phyloP scores from a whole-genome alignment of 2,888 invertebrate species.

The Phoenoteleia sp. region DNA sequence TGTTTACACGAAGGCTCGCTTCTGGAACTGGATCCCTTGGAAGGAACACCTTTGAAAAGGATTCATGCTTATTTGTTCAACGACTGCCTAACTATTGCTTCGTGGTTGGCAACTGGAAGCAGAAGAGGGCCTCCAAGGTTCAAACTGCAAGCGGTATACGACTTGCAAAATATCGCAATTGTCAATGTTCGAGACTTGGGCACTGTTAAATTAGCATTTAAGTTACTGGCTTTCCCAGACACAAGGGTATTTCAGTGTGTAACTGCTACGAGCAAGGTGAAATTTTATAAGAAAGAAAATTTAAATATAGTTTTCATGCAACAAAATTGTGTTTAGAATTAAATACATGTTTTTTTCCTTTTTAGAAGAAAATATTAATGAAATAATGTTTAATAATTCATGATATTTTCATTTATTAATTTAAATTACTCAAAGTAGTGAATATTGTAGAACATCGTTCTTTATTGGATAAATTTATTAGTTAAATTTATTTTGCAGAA shows the following conservation, averaged over 20 bases:
- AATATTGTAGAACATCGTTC: too few species aligned
- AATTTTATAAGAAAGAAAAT: too few species aligned
- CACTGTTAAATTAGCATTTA: constrained; percentile 96
- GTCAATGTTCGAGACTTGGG: constrained; percentile 97
- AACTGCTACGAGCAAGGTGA: constrained; percentile 91
- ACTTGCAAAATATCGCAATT: constrained; percentile 96
- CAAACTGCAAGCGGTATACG: constrained; percentile 94
- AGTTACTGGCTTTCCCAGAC: constrained; percentile 97
- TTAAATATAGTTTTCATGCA: too few species aligned
- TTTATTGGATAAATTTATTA: too few species aligned
- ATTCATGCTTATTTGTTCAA: constrained; percentile 97
- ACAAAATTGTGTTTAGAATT: too few species aligned
- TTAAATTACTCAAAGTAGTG: too few species aligned
- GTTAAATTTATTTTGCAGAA: constrained; percentile 88
- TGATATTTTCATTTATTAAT: too few species aligned
- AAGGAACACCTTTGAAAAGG: constrained; percentile 94
- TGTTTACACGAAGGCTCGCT: constrained; percentile 97
- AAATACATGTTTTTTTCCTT: too few species aligned
- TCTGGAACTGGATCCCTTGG: constrained; percentile 95
- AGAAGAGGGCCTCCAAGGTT: constrained; percentile 93
- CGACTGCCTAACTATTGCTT: constrained; percentile 96
- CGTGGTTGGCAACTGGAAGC: constrained; percentile 89
- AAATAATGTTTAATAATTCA: too few species aligned
- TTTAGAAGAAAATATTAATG: too few species aligned
- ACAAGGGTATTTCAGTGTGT: constrained; percentile 97